Evolutionary conservation across 2,797 vertebrate genomes (phyloP).

Genomic region (Fistularia tabacaria): DNA sequence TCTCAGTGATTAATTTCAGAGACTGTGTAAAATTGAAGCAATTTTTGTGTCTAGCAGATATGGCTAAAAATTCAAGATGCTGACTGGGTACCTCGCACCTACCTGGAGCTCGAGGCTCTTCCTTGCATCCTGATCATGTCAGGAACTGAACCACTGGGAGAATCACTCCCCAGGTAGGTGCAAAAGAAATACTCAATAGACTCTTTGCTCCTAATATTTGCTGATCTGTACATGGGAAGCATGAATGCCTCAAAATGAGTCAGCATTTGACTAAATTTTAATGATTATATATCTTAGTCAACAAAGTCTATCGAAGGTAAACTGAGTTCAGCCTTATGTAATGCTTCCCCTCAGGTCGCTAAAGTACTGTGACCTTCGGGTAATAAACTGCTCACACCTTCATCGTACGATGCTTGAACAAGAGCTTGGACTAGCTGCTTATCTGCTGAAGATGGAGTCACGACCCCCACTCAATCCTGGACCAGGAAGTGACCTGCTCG

Average conservation of each 20-base stretch:
- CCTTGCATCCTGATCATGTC: conserved; percentile 95
- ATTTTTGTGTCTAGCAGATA: conserved; percentile 58
- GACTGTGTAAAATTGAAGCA: not conserved
- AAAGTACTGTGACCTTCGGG: conserved; percentile 93
- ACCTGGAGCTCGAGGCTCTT: conserved; percentile 91
- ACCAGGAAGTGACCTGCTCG: conserved; percentile 78
- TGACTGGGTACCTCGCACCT: conserved; percentile 89
- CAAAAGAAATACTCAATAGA: not conserved
- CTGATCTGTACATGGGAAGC: too few relatives aligned
- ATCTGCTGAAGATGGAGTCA: conserved; percentile 84
- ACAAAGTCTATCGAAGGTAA: too few relatives aligned
- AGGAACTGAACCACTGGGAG: conserved; percentile 89
- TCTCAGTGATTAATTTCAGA: not conserved
- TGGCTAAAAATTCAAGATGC: conserved; percentile 93
- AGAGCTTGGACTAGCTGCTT: conserved; percentile 92
- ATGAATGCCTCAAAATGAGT: too few relatives aligned
- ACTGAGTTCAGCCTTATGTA: not conserved
- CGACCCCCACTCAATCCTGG: conserved; percentile 62
- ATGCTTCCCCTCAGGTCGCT: conserved; percentile 77
- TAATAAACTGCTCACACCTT: conserved; percentile 89
- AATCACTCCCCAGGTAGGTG: conserved; percentile 87
- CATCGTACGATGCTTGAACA: conserved; percentile 91
- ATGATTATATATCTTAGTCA: too few relatives aligned
- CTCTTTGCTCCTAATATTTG: not conserved
- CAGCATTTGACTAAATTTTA: too few relatives aligned